Percentiles rank a stretch among this genome's conserved stretches.
These are phyloP conservation scores for Clupea harengus DNA, from an alignment of 2,113 vertebrate species.

Conservation along the genomic window DNA sequence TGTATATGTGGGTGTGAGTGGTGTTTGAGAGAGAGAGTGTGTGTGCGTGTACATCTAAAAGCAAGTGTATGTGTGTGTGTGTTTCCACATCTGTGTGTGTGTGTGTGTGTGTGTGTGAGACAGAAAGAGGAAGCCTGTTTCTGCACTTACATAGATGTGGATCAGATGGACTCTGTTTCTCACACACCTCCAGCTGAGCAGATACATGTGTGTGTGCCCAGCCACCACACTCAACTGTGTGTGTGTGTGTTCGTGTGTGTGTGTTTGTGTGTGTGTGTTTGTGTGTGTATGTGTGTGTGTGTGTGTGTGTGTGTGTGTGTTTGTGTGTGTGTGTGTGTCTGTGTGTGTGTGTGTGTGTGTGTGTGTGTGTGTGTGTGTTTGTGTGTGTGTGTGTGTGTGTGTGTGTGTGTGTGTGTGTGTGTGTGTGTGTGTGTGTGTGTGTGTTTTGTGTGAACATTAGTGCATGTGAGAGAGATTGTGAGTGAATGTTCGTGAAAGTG, in stretches of 20 bases:
- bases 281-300: not conserved
- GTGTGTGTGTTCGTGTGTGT: not conserved
- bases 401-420: not conserved
- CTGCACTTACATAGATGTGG: constrained; percentile 38
- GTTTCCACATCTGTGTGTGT: too few species aligned
- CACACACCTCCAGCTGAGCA: constrained; percentile 32
- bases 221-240: constrained; percentile 33
- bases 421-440: not conserved
- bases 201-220: constrained; percentile 33
- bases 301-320: constrained; percentile 12
- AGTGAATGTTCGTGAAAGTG: not conserved
- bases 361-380: constrained; percentile 26
- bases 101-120: constrained; percentile 3
- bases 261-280: not conserved
- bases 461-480: not conserved
- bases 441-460: constrained; percentile 10
- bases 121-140: constrained; percentile 43
- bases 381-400: not conserved
- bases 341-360: constrained; percentile 17
- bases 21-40: constrained; percentile 9
- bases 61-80: not conserved
- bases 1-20: too few species aligned
- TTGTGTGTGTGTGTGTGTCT: not conserved
- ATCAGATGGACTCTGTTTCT: constrained; percentile 39
- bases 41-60: not conserved